Conservation (phyloP, 1,140 invertebrate species). For the Macrotrachela quadricornifera region DNA sequence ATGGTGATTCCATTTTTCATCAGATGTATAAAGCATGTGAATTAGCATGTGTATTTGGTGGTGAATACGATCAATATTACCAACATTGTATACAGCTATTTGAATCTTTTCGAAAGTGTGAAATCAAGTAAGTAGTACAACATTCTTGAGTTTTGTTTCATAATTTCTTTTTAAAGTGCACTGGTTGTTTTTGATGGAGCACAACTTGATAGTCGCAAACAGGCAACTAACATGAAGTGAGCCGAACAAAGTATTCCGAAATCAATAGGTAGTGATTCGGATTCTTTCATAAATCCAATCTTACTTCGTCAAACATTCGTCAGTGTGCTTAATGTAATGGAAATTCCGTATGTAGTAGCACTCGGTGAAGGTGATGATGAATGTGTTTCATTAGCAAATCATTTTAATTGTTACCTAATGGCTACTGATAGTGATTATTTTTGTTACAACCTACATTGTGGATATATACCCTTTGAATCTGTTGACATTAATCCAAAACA, state of each 20-base stretch:
- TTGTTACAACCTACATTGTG: constrained; percentile 46
- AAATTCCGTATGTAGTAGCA: too few relatives aligned
- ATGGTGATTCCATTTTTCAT: too few relatives aligned
- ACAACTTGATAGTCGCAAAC: too few relatives aligned
- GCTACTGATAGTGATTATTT: constrained; percentile 78
- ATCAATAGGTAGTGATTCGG: not conserved
- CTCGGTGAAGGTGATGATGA: constrained; percentile 54
- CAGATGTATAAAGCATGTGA: too few relatives aligned
- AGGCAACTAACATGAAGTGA: too few relatives aligned
- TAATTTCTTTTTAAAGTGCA: constrained; percentile 40
- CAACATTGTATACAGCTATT: too few relatives aligned
- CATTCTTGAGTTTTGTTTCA: constrained; percentile 46
- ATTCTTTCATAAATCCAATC: too few relatives aligned
- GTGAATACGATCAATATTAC: too few relatives aligned
- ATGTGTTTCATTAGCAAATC: constrained; percentile 49
- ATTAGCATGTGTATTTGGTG: too few relatives aligned
- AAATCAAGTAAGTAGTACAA: constrained; percentile 31
- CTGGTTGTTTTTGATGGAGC: constrained; percentile 13
- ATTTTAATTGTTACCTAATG: constrained; percentile 54
- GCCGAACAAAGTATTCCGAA: not conserved
- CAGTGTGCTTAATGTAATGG: too few relatives aligned
- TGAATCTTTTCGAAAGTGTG: too few relatives aligned
- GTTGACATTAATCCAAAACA: constrained; percentile 28
- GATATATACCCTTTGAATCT: constrained; percentile 53
- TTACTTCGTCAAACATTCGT: too few relatives aligned